Evolutionary conservation across 1,140 invertebrate species (phyloP).

Genomic region (Sitobion miscanthi): DNA sequence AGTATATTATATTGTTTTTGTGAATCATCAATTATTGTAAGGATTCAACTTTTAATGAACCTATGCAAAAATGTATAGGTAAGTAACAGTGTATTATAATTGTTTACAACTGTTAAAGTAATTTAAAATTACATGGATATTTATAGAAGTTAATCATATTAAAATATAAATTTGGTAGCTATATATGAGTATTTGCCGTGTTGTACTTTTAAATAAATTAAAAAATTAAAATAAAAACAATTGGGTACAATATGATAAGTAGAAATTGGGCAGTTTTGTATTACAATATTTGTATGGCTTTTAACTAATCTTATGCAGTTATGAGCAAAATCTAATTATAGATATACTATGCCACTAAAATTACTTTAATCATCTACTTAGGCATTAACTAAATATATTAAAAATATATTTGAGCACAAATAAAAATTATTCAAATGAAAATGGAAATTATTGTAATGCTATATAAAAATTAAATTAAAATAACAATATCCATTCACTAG

Average conservation of each 20-base stretch:
- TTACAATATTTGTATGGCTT: neutral
- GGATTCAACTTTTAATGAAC: neutral
- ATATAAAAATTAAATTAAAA: neutral
- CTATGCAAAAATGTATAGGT: neutral
- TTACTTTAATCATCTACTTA: neutral
- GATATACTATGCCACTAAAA: neutral
- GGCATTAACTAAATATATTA: neutral
- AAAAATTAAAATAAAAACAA: neutral
- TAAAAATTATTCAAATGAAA: neutral
- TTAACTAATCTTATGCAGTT: neutral
- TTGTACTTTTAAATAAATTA: neutral
- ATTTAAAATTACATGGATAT: neutral
- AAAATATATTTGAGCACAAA: slow-evolving; percentile 40
- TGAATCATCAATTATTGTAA: neutral
- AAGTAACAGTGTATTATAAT: neutral
- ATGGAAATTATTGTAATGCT: neutral
- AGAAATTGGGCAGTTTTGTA: neutral
- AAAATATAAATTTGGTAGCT: neutral
- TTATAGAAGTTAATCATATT: neutral
- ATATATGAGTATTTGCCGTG: neutral
- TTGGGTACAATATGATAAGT: neutral
- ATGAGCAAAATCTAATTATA: neutral
- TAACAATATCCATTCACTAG: slow-evolving; percentile 4
- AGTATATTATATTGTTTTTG: neutral
- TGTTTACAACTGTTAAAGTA: neutral